Percentiles rank a stretch among this genome's conserved stretches.
Evolutionary conservation across 1,140 invertebrate species (phyloP).

Genomic region (Olivierus martensii): DNA sequence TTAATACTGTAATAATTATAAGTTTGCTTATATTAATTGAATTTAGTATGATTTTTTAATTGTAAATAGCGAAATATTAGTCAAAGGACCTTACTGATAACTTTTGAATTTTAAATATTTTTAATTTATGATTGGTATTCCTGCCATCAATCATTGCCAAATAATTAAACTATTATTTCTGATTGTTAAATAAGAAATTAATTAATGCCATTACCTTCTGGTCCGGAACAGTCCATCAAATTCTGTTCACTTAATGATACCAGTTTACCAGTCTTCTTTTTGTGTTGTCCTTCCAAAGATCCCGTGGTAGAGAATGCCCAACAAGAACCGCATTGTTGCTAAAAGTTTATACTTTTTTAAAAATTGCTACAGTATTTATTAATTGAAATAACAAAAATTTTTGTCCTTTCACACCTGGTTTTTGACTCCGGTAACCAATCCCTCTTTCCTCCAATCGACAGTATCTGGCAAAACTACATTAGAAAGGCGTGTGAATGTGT

Average conservation of each 20-base stretch:
- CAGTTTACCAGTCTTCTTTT: constrained; percentile 63
- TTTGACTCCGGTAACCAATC: constrained; percentile 62
- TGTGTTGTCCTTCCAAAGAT: constrained; percentile 89
- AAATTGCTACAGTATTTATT: not conserved
- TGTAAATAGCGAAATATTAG: no score
- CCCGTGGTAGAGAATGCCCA: constrained; percentile 91
- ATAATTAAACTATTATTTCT: no score
- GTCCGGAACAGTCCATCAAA: constrained; percentile 79
- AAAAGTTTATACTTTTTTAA: not conserved
- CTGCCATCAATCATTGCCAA: no score
- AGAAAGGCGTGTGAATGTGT: constrained; percentile 52
- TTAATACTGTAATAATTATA: no score
- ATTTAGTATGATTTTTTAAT: no score
- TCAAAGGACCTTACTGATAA: not conserved
- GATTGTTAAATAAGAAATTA: not conserved
- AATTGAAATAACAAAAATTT: not conserved
- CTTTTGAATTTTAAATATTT: not conserved
- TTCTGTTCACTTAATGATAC: constrained; percentile 95
- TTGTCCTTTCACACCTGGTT: constrained; percentile 48
- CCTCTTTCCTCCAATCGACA: constrained; percentile 76
- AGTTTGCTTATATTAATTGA: no score
- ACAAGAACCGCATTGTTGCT: constrained; percentile 72
- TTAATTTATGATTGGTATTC: not conserved
- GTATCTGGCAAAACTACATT: constrained; percentile 51
- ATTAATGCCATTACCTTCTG: constrained; percentile 44